Evolutionary conservation across 2,797 vertebrate genomes (phyloP), one percentile per base, ranked within the genome.

Genomic region (Notolepis coatsorum): DNA sequence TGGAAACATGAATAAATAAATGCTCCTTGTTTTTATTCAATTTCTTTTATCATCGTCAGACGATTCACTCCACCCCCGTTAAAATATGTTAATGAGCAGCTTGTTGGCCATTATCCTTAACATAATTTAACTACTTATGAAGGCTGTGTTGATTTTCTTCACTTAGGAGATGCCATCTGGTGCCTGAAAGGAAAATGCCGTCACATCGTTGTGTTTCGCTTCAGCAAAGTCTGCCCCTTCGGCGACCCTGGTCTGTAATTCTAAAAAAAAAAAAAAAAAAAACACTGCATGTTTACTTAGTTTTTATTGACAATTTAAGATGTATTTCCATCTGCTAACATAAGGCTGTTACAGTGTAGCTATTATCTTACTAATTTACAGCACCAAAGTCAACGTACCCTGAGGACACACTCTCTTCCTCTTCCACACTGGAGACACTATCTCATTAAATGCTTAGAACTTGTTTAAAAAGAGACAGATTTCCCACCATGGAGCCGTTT

Each of bases 401-500:
- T 60, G 37, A 70, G 42, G 51, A 42, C 23, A n/a, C n/a, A 48
- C 60, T 33, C n/a, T 23, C 4, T 50, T 39, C 37, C 13, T 53
- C 54, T 59, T 61, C 42, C 30, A 17, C 48, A 62, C 49, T 64
- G 25, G 43, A 61, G 68, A 67, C 52, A 68, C 42, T 56, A 6
- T 68, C 20, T 65, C 56, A 68, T 68, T 59, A 56, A 45, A 31
- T 59, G 13, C 21, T 33, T 2, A 23, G 39, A 50, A 9, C 10
- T 13, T 3, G 8, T 60, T 24, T 20, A n/a, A 60, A 67, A 69
- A 45, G 27, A 15, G 18, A n/a, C 50, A 42, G 46, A 27, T 30
- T 60, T 50, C 27, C 76, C 73, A 75, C 65, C 66, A 72, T 67
- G 59, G 65, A 69, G 37, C 54, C 27, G 64, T 63, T 59, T 54